Evolutionary conservation across 2,113 vertebrate species (phyloP).

Genomic region (Lagenorhynchus albirostris): DNA sequence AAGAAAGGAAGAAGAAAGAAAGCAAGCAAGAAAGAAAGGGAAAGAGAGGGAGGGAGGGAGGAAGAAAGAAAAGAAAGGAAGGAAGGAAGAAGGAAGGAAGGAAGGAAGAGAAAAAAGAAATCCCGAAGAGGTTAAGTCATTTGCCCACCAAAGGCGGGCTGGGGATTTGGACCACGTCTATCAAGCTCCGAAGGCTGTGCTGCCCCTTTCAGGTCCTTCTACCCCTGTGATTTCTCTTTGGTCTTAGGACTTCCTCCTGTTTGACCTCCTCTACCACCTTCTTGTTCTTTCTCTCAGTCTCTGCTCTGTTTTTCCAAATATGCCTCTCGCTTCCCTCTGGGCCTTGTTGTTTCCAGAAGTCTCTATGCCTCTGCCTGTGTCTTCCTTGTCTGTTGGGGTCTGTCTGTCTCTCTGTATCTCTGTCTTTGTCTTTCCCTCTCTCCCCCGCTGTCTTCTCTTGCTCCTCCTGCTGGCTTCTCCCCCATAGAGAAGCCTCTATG

Average conservation of each 20-base stretch:
- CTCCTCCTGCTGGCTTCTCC: background rate
- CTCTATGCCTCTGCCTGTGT: background rate
- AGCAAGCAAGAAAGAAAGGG: too few relatives aligned
- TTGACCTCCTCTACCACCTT: background rate
- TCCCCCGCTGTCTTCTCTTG: background rate
- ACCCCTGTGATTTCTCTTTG: background rate
- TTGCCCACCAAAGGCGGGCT: background rate
- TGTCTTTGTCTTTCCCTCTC: background rate
- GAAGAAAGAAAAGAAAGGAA: too few relatives aligned
- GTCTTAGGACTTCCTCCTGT: background rate
- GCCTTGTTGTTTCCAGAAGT: background rate
- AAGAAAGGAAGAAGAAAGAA: too few relatives aligned
- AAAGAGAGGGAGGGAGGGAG: too few relatives aligned
- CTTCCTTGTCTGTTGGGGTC: background rate
- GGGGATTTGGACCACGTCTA: background rate
- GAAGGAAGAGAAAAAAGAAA: background rate
- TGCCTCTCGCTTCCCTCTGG: background rate
- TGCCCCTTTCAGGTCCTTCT: background rate
- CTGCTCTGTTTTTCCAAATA: background rate
- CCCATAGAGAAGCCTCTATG: too few relatives aligned
- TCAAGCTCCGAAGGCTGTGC: accelerated
- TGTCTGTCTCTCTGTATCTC: background rate
- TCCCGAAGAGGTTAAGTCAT: background rate
- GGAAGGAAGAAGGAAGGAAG: too few relatives aligned
- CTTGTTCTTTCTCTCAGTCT: background rate